Evolutionary conservation across 2,797 vertebrate genomes (phyloP).

Genomic region (Acomys russatus): DNA sequence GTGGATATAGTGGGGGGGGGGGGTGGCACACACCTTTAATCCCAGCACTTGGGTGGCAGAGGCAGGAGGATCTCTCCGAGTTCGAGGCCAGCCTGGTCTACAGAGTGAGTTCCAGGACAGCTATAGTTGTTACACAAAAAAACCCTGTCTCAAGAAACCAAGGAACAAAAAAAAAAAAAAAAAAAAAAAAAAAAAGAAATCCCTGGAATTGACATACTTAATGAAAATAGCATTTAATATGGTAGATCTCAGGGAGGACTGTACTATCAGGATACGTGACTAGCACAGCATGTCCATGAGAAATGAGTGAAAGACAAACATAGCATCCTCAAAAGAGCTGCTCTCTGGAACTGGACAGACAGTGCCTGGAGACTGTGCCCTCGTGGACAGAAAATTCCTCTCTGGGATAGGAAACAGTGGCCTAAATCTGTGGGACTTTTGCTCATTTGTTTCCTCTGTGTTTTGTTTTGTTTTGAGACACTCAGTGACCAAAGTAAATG

Average conservation of each 20-base stretch:
- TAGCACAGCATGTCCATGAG: neutral
- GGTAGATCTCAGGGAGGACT: neutral
- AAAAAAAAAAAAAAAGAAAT: neutral
- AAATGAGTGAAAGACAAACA: neutral
- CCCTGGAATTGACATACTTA: neutral
- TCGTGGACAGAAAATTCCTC: neutral
- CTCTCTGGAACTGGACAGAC: neutral
- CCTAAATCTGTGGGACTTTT: neutral
- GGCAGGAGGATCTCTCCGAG: no score
- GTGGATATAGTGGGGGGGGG: no score
- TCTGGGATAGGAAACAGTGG: neutral
- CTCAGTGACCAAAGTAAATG: neutral
- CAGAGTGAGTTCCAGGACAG: no score
- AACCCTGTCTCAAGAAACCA: no score
- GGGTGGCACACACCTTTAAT: no score
- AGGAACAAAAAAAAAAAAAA: no score
- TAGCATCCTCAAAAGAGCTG: neutral
- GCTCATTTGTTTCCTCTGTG: neutral
- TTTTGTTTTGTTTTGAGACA: neutral
- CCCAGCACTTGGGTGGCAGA: no score
- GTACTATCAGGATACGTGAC: neutral
- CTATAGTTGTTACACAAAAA: no score
- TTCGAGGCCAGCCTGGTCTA: no score
- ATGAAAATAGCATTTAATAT: constrained; percentile 41
- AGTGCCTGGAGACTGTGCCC: neutral